Evolutionary conservation across 2,888 invertebrate species (phyloP), one percentile per base, ranked within the genome.

Genomic region (Pachydiplax longipennis): DNA sequence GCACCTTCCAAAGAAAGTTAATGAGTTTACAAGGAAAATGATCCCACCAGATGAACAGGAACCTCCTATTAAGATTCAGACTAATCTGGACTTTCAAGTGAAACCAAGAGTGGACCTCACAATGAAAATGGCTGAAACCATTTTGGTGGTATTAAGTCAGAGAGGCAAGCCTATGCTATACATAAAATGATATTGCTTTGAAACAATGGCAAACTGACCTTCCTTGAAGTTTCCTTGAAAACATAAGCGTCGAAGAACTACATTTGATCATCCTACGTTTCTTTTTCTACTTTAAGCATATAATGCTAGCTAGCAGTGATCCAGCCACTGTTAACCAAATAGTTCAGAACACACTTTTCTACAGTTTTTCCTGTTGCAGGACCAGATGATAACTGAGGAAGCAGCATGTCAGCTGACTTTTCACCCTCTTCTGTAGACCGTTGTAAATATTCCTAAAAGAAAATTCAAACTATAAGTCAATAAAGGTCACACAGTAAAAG

Each of bases 261-360:
- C 13, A 12, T 31, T 73, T 31, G 15, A 22, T 31, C n/a, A 31
- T 31, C 31, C 25, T 73, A 73, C 25, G 10, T 31, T 73, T 37
- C 37, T 61, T 40, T 31, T 37, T 87, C 58, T 40, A 61, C 35
- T 31, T 90, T 15, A 90, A 91, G 40, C 83, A 80, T 37, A 40
- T 87, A 31, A 40, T 82, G 80, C 90, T 92, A 92, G 91, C 92
- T 94, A 91, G 94, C 94, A 91, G 93, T 93, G 91, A 95, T 95
- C 95, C 95, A 95, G 91, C 95, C 95, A 93, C 94, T 95, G 92
- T 95, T 94, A 92, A 95, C 94, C 92, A 95, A 93, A 92, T 95
- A 95, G 92, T 95, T 94, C 92, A 95, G 94, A 92, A 95, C 95
- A 92, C 94, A 94, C 92, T 94, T 94, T 92, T 95, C 94, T 61